These are phyloP conservation scores for Eleginops maclovinus DNA, from an alignment of 2,113 vertebrate species.

Conservation along the genomic window DNA sequence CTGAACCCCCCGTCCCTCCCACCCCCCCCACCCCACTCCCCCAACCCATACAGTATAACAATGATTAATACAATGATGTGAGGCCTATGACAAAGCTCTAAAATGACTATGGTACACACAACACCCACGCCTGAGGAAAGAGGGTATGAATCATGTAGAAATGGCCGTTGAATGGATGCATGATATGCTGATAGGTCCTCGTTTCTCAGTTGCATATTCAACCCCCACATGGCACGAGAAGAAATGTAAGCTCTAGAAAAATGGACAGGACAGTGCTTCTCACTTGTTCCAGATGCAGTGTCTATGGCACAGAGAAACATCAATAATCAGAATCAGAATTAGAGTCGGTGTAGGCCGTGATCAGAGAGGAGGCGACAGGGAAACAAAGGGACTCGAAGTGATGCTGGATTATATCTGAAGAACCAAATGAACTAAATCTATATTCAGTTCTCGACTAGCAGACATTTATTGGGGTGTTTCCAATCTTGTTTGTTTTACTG, in stretches of 20 bases:
- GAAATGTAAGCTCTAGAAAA: conserved; percentile 20
- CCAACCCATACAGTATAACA: conserved; percentile 33
- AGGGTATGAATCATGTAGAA: conserved; percentile 26
- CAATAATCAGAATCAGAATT: not conserved
- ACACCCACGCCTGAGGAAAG: conserved; percentile 50
- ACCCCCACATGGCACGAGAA: conserved; percentile 72
- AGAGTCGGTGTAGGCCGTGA: conserved; percentile 33
- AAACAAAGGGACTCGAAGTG: not conserved
- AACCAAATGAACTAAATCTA: not conserved
- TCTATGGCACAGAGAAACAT: conserved; percentile 60
- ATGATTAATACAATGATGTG: conserved; percentile 58
- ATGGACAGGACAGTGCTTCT: conserved; percentile 11
- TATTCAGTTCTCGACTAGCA: too few relatives aligned
- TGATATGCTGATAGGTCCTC: conserved; percentile 63
- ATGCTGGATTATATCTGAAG: not conserved
- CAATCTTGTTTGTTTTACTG: not conserved
- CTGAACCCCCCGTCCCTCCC: conserved; percentile 27
- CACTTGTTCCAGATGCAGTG: conserved; percentile 13
- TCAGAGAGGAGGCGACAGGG: conserved; percentile 20
- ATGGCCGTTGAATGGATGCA: conserved; percentile 44
- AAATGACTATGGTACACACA: conserved; percentile 49
- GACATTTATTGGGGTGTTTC: not conserved
- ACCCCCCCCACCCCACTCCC: too few relatives aligned
- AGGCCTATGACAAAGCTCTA: conserved; percentile 43
- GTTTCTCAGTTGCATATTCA: conserved; percentile 71